Percentiles rank a stretch among this genome's conserved stretches.
These are phyloP conservation scores for Stegodyphus dumicola DNA, from an alignment of 1,140 invertebrate species.

Conservation along the genomic window DNA sequence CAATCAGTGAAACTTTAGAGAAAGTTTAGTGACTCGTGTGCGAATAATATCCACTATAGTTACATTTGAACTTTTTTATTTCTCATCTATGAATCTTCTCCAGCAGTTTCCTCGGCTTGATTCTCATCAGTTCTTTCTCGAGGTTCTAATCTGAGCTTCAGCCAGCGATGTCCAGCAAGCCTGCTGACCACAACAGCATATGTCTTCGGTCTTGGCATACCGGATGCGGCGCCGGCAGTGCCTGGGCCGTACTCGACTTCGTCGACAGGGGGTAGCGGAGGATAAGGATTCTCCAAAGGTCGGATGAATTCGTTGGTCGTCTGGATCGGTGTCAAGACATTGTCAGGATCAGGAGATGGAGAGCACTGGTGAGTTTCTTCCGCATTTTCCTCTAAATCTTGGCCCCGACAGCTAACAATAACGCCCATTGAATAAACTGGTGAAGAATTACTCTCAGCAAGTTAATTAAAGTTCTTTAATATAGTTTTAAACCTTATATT, in stretches of 20 bases:
- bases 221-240: neutral
- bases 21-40: too few species aligned
- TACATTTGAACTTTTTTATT: too few species aligned
- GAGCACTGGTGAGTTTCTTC: neutral
- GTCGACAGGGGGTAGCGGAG: conserved; percentile 50
- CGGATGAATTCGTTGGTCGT: conserved; percentile 43
- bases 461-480: too few species aligned
- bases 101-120: neutral
- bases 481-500: too few species aligned
- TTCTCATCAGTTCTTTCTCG: conserved; percentile 15
- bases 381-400: neutral
- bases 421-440: conserved; percentile 25
- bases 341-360: conserved; percentile 28
- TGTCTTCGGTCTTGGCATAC: conserved; percentile 37
- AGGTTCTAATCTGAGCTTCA: conserved; percentile 40
- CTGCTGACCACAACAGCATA: conserved; percentile 54
- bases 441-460: neutral
- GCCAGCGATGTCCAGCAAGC: conserved; percentile 41
- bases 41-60: too few species aligned
- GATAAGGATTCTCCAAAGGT: conserved; percentile 43
- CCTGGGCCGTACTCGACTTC: conserved; percentile 50
- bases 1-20: too few species aligned
- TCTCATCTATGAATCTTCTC: too few species aligned
- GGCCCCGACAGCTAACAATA: conserved; percentile 42
- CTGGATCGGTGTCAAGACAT: conserved; percentile 9